These are phyloP conservation scores for Leptopilina boulardi DNA, from an alignment of 1,140 invertebrate genomes.

Conservation along the genomic window DNA sequence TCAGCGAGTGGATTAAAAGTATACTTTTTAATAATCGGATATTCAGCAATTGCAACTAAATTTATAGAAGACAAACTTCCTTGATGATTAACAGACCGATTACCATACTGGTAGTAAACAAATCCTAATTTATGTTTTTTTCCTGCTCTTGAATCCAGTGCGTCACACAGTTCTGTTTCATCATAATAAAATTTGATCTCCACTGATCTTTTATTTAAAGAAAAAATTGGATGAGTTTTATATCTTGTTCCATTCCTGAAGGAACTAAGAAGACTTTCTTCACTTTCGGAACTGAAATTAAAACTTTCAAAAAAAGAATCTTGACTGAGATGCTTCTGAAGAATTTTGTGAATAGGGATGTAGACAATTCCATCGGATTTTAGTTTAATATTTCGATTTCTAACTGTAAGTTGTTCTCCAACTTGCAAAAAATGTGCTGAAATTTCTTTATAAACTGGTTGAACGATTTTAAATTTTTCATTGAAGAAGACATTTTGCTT, in stretches of 20 bases:
- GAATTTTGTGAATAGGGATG: not conserved
- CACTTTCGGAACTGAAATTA: not conserved
- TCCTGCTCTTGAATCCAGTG: not conserved
- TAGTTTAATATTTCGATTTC: not conserved
- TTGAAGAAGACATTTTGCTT: not conserved
- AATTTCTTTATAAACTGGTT: not conserved
- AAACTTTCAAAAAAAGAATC: not conserved
- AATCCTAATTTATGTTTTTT: not conserved
- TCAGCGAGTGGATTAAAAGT: not conserved
- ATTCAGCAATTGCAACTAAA: not conserved
- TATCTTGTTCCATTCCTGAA: not conserved
- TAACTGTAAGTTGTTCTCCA: not conserved
- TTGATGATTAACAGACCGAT: not conserved
- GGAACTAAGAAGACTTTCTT: not conserved
- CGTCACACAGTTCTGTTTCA: not conserved
- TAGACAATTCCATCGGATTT: not conserved
- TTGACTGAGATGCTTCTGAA: not conserved
- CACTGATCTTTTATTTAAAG: not conserved
- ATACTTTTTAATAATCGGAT: not conserved
- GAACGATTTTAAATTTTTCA: not conserved
- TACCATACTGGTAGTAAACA: not conserved
- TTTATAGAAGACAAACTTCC: not conserved
- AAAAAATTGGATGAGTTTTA: not conserved
- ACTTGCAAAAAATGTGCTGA: not conserved
- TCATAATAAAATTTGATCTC: not conserved